Percentiles rank a stretch among this genome's conserved stretches.
Conservation (phyloP, 2,113 vertebrate species). For the Xiphophorus couchianus region DNA sequence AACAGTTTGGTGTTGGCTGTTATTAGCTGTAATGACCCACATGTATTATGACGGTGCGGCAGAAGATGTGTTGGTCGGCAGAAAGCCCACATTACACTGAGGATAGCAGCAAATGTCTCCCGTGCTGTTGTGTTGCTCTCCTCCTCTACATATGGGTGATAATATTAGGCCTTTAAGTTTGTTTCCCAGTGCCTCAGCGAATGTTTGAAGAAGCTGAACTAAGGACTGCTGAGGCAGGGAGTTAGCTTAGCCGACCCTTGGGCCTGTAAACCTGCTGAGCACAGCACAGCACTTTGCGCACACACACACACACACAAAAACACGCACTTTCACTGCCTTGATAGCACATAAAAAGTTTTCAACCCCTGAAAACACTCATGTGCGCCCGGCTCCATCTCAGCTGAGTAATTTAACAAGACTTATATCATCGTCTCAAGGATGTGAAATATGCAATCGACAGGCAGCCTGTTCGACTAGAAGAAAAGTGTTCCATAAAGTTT, state of each 20-base stretch:
- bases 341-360: slow-evolving; percentile 79
- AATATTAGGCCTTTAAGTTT: slow-evolving; percentile 75
- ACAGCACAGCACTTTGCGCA: slow-evolving; percentile 69
- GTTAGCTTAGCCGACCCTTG: slow-evolving; percentile 79
- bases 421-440: slow-evolving; percentile 75
- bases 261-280: slow-evolving; percentile 80
- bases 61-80: slow-evolving; percentile 34
- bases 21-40: slow-evolving; percentile 11
- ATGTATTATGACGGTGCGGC: slow-evolving; percentile 1
- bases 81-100: slow-evolving; percentile 36
- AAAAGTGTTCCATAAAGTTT: slow-evolving; percentile 77
- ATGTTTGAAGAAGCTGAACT: slow-evolving; percentile 74
- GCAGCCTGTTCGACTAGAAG: slow-evolving; percentile 72
- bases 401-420: slow-evolving; percentile 80
- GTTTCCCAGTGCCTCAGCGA: slow-evolving; percentile 76
- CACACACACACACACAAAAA: slow-evolving; percentile 34
- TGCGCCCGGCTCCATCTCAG: slow-evolving; percentile 72
- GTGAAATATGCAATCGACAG: slow-evolving; percentile 76
- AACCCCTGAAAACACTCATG: slow-evolving; percentile 70
- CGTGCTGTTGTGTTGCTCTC: slow-evolving; percentile 62
- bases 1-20: background rate
- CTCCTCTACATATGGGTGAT: slow-evolving; percentile 72
- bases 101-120: slow-evolving; percentile 55
- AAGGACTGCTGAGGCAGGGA: slow-evolving; percentile 79
- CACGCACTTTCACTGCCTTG: slow-evolving; percentile 44